Base-by-base conservation (phyloP, 2,797 vertebrate species). In the Momotus momota region DNA sequence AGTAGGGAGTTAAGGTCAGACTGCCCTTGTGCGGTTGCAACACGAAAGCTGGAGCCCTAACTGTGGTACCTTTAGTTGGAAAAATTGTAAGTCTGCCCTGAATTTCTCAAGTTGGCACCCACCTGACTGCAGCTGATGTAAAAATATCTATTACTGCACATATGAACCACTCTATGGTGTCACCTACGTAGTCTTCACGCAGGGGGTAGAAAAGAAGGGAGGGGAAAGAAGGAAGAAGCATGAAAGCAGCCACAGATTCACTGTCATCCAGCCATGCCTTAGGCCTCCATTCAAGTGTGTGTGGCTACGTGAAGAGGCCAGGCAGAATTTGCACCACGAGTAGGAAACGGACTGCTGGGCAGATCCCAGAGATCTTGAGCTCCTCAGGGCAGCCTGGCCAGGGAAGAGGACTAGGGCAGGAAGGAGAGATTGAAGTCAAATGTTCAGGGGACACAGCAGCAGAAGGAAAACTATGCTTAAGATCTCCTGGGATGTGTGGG, bases 291-390 rank as follows among this genome's bases (percentile, higher is more conserved):
- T 15, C 22, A 54, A 18, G 7, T 2, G 4, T 12, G 8, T 1
- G 0, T 1, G 12, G 6, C 16, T 70, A 22, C 9, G 18, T n/a
- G 40, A 12, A 38, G 45, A 26, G 8, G 8, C 25, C 9, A 10
- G 48, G 46, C 19, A 58, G 51, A 81, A 20, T n/a, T 49, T 72
- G 21, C 10, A 38, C 16, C 29, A 2, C 0, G 3, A 27, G 22
- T 33, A 46, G 57, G 27, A 29, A 33, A 75, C 55, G 23, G 23
- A 51, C 16, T 31, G 25, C 17, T 67, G 52, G 33, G 14, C 51
- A 79, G 6, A 17, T 14, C 8, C 48, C 19, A n/a, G 22, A 70
- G 38, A 33, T 77, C 17, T 20, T 14, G 45, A 64, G 6, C 6
- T 6, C 26, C 15, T 54, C 45, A 14, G 69, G 25, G 14, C 7